Evolutionary conservation across 1,140 invertebrate species (phyloP).

Genomic region (Telenomus remus): DNA sequence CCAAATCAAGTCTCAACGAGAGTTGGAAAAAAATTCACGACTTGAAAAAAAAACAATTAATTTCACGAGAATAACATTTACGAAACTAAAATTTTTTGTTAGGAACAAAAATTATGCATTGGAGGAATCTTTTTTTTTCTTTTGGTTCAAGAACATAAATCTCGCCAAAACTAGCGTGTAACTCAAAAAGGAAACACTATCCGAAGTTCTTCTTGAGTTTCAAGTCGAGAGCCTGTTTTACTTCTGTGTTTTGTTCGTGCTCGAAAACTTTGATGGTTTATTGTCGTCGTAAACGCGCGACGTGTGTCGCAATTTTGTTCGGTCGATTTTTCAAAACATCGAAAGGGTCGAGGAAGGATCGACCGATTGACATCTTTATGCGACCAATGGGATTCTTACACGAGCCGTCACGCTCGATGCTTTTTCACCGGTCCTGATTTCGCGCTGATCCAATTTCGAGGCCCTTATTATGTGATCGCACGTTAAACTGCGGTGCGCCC

Average conservation of each 20-base stretch:
- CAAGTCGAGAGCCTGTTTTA: slow-evolving; percentile 23
- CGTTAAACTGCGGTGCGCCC: slow-evolving; percentile 20
- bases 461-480: slow-evolving; percentile 14
- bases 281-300: slow-evolving; percentile 27
- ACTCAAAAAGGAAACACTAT: slow-evolving; percentile 51
- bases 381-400: slow-evolving; percentile 6
- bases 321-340: slow-evolving; percentile 3
- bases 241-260: slow-evolving; percentile 40
- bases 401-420: slow-evolving; percentile 8
- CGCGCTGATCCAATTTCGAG: slow-evolving; percentile 26
- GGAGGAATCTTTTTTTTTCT: slow-evolving; percentile 52
- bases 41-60: too few species aligned
- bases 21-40: too few species aligned
- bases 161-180: slow-evolving; percentile 45
- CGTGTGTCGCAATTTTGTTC: slow-evolving; percentile 7
- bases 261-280: slow-evolving; percentile 28
- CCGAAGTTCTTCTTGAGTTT: slow-evolving; percentile 37
- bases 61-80: slow-evolving; percentile 3
- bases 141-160: slow-evolving; percentile 47
- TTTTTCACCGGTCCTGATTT: background rate
- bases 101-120: slow-evolving; percentile 47
- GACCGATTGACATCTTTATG: slow-evolving; percentile 7
- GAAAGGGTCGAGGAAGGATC: background rate
- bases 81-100: background rate
- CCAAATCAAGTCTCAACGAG: background rate